These are phyloP conservation scores for Heterocephalus glaber DNA, from an alignment of 2,113 vertebrate genomes.

Conservation along the genomic window DNA sequence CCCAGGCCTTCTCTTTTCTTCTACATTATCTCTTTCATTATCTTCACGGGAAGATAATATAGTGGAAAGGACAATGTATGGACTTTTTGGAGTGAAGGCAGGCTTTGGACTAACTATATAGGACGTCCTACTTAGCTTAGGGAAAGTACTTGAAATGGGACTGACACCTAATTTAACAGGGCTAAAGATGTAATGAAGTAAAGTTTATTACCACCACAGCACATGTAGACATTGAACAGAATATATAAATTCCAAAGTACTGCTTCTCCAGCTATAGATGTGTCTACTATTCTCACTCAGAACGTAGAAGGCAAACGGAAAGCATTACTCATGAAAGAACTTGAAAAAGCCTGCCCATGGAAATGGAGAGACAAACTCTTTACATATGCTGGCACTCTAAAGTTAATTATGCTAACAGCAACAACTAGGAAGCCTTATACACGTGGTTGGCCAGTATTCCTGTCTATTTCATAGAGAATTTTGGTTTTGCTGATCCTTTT, in stretches of 20 bases:
- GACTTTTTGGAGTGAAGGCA: neutral
- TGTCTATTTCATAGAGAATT: neutral
- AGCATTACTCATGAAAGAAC: neutral
- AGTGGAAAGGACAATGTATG: neutral
- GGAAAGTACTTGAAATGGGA: neutral
- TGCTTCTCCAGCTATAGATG: neutral
- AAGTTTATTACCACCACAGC: neutral
- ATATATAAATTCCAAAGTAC: neutral
- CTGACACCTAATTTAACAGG: neutral
- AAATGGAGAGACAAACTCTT: neutral
- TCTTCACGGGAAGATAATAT: neutral
- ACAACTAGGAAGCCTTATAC: neutral
- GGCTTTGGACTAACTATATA: neutral
- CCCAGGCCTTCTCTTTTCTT: neutral
- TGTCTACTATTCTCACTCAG: neutral
- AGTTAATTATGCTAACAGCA: neutral
- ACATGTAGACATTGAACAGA: neutral
- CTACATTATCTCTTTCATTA: neutral
- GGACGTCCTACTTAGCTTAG: neutral
- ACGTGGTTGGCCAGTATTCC: neutral
- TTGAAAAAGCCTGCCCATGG: neutral
- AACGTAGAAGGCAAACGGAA: neutral
- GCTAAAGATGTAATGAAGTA: neutral
- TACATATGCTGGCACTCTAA: neutral
- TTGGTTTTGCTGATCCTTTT: neutral